Evolutionary conservation across 2,797 vertebrate genomes (phyloP).

Genomic region (Australoheros facetus): DNA sequence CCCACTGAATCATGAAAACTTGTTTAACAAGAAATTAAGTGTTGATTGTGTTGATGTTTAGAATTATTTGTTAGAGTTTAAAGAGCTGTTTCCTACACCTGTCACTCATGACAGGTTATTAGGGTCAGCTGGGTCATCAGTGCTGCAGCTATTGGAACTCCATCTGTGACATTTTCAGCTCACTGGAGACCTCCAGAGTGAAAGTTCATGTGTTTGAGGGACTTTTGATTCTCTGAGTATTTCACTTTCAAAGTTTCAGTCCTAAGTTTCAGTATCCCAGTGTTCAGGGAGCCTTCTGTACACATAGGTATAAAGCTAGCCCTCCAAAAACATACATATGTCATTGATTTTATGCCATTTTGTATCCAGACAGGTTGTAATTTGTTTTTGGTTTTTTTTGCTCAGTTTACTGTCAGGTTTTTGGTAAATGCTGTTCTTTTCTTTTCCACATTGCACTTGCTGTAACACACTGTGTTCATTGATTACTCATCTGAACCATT

Average conservation of each 20-base stretch:
- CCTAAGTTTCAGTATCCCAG: neutral
- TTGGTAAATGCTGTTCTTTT: neutral
- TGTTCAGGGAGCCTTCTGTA: neutral
- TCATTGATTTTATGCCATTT: neutral
- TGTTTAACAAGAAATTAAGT: neutral
- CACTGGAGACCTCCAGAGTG: neutral
- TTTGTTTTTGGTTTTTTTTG: neutral
- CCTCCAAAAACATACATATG: neutral
- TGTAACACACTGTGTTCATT: neutral
- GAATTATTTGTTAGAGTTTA: neutral
- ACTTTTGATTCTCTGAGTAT: too few species aligned
- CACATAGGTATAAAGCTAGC: neutral
- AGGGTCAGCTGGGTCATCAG: neutral
- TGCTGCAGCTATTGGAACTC: neutral
- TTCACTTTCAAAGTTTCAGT: neutral
- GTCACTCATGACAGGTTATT: neutral
- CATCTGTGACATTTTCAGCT: neutral
- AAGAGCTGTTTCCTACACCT: neutral
- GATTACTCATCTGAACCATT: neutral
- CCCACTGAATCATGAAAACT: neutral
- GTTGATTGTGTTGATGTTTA: neutral
- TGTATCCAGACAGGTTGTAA: neutral
- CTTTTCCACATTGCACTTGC: neutral
- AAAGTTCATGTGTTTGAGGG: neutral
- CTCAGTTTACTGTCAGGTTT: neutral